phyloP scores from a whole-genome alignment of 2,888 invertebrate species.

The Chironomus riparius region DNA sequence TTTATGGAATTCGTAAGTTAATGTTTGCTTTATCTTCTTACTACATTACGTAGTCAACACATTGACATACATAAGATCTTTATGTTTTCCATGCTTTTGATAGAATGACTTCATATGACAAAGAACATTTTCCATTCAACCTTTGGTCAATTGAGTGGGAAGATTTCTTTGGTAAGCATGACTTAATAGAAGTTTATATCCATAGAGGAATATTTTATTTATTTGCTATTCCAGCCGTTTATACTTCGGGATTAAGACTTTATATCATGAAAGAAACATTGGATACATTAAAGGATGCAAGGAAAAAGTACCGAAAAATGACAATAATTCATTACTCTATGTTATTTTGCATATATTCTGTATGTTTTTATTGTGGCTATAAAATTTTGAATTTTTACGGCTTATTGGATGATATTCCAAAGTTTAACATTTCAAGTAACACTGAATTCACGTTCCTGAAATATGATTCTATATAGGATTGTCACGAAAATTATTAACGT shows the following conservation, averaged over 20 bases:
- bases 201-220: neutral
- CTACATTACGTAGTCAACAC: neutral
- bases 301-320: neutral
- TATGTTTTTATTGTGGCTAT: neutral
- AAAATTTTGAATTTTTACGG: neutral
- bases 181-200: neutral
- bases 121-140: neutral
- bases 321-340: conserved; percentile 6
- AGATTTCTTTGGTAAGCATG: conserved; percentile 10
- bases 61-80: too few relatives aligned
- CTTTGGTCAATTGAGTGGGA: conserved; percentile 7
- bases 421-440: neutral
- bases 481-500: neutral
- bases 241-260: neutral
- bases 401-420: neutral
- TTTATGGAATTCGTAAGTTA: conserved; percentile 38
- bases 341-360: neutral
- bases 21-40: conserved; percentile 6
- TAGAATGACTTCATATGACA: conserved; percentile 14
- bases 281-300: conserved; percentile 4
- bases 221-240: neutral
- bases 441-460: neutral
- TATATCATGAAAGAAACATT: conserved; percentile 9
- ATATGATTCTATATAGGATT: neutral
- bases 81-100: neutral